These are phyloP conservation scores for Struthidea cinerea DNA, from an alignment of 2,113 vertebrate species.

Conservation along the genomic window DNA sequence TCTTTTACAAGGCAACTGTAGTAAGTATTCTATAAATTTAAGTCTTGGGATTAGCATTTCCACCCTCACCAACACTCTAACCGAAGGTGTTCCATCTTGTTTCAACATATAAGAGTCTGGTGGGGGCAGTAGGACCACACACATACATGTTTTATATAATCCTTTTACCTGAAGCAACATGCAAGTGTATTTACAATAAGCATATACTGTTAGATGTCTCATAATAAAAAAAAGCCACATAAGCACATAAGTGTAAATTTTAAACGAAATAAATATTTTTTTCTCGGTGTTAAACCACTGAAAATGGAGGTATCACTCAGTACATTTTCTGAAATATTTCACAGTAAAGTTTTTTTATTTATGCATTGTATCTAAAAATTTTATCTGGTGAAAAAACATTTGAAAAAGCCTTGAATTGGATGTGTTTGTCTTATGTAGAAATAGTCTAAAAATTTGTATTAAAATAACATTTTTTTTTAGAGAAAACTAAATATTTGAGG, in stretches of 20 bases:
- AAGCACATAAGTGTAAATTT: background rate
- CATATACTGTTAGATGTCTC: background rate
- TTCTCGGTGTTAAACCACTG: background rate
- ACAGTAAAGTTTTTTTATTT: background rate
- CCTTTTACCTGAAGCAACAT: background rate
- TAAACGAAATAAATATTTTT: background rate
- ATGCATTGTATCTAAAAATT: background rate
- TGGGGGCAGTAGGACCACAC: background rate
- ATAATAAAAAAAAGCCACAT: background rate
- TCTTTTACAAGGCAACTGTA: background rate
- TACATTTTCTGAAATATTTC: background rate
- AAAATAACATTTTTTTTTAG: background rate
- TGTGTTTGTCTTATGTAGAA: fast-evolving
- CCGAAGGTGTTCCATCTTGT: background rate
- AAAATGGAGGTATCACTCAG: background rate
- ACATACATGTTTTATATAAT: background rate
- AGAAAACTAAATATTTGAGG: background rate
- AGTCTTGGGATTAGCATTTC: background rate
- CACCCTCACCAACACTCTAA: background rate
- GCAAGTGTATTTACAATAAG: background rate
- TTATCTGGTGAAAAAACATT: background rate
- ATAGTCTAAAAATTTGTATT: background rate
- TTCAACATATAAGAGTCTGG: background rate
- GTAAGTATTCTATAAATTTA: background rate
- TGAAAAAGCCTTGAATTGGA: background rate